Conservation (phyloP, 2,797 vertebrate species). For the Acanthurus tractus region DNA sequence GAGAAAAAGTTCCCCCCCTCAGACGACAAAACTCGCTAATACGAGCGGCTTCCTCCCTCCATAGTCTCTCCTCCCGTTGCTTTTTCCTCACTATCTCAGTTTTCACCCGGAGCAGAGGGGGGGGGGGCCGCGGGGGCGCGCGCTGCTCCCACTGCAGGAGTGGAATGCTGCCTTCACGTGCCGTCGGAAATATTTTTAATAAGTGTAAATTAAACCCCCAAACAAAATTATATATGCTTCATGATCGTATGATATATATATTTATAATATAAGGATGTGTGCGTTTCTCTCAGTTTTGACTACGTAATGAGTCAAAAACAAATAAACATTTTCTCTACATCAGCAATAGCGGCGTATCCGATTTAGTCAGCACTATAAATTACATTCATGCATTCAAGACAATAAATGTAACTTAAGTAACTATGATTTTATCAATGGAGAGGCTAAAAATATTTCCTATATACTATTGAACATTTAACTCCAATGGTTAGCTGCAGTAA, state of each 20-base stretch:
- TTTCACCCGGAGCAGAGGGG: slow-evolving; percentile 72
- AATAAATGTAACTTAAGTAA: background rate
- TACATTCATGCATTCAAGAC: background rate
- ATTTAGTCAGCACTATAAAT: background rate
- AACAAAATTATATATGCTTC: background rate
- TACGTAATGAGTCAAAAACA: background rate
- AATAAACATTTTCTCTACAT: background rate
- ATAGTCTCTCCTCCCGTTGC: slow-evolving; percentile 67
- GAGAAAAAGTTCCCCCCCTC: background rate
- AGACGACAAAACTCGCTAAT: slow-evolving; percentile 46
- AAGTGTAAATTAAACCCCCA: accelerated
- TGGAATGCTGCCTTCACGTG: slow-evolving; percentile 54
- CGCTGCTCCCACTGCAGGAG: slow-evolving; percentile 31
- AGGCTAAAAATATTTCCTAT: background rate
- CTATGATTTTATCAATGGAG: background rate
- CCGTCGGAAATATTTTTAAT: background rate
- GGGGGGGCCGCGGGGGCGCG: slow-evolving; percentile 38
- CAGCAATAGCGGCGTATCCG: background rate
- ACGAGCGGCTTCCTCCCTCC: slow-evolving; percentile 70
- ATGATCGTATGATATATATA: background rate
- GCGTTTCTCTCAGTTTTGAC: background rate
- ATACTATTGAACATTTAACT: background rate
- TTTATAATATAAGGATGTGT: background rate
- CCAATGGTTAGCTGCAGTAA: background rate
- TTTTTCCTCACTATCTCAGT: slow-evolving; percentile 76